A percentile compares a stretch with the other conserved stretches of the same genome.
Evolutionary conservation across 2,888 invertebrate species (phyloP).

Genomic region (Hemaris fuciformis): DNA sequence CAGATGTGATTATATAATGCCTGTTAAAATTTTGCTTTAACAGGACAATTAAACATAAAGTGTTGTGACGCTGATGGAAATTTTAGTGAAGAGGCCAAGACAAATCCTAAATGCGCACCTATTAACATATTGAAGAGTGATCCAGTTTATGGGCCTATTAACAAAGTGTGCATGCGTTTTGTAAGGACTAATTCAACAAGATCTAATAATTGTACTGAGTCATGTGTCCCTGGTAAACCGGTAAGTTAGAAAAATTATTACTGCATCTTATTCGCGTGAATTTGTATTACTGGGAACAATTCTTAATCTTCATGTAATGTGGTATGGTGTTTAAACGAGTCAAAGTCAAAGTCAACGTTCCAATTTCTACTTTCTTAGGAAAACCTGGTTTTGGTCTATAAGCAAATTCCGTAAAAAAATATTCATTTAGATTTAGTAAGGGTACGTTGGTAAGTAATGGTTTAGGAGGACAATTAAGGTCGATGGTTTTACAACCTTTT

Average conservation of each 20-base stretch:
- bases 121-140: constrained; percentile 21
- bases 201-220: constrained; percentile 1
- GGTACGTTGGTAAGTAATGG: too few relatives aligned
- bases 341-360: too few relatives aligned
- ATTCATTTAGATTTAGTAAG: too few relatives aligned
- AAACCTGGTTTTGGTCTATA: too few relatives aligned
- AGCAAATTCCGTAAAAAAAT: too few relatives aligned
- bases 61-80: constrained; percentile 21
- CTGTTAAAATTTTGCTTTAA: too few relatives aligned
- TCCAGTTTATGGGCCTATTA: constrained; percentile 16
- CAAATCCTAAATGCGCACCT: constrained; percentile 21
- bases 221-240: constrained; percentile 15
- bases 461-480: too few relatives aligned
- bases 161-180: constrained; percentile 22
- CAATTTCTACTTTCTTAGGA: too few relatives aligned
- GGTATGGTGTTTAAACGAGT: too few relatives aligned
- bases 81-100: constrained; percentile 7
- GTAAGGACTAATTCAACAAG: constrained; percentile 18
- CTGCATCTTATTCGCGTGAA: too few relatives aligned
- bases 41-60: constrained; percentile 7
- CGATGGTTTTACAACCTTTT: too few relatives aligned
- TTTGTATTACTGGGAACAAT: neutral
- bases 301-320: neutral
- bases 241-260: constrained; percentile 15
- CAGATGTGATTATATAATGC: too few relatives aligned